phyloP scores from a whole-genome alignment of 2,888 invertebrate species.

The Machimus atricapillus region DNA sequence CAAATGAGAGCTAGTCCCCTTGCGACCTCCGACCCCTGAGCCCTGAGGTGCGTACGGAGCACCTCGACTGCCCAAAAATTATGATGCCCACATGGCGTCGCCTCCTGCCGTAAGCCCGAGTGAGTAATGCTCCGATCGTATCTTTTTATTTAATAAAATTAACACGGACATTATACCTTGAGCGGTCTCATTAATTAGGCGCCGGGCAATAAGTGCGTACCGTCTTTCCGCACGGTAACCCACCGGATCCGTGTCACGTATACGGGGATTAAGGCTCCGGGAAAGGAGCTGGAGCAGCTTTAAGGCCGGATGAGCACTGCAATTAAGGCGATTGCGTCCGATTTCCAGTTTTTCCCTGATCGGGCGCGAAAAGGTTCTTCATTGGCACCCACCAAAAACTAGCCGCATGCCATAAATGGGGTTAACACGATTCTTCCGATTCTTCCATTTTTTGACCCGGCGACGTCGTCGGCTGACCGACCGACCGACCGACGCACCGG shows the following conservation, averaged over 20 bases:
- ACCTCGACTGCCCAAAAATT: background rate
- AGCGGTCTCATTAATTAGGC: constrained; percentile 11
- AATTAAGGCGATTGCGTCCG: background rate
- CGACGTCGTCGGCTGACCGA: too few species aligned
- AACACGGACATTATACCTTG: constrained; percentile 60
- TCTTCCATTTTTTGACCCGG: background rate
- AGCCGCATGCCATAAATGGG: background rate
- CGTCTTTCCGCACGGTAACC: background rate
- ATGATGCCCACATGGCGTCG: background rate
- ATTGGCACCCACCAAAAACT: background rate
- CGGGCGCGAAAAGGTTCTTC: background rate
- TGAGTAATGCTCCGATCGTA: constrained; percentile 55
- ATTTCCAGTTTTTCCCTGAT: background rate
- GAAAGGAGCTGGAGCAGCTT: background rate
- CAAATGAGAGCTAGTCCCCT: background rate
- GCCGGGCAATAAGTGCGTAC: background rate
- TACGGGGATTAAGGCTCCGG: background rate
- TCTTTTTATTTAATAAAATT: constrained; percentile 63
- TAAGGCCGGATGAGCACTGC: background rate
- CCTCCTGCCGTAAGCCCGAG: constrained; percentile 22
- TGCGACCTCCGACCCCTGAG: background rate
- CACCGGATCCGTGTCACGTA: background rate
- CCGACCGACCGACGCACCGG: background rate
- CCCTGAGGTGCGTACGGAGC: background rate
- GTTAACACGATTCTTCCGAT: background rate